Evolutionary conservation across 2,113 vertebrate species (phyloP), one percentile per base, ranked within the genome.

Genomic region (Ochotona curzoniae): DNA sequence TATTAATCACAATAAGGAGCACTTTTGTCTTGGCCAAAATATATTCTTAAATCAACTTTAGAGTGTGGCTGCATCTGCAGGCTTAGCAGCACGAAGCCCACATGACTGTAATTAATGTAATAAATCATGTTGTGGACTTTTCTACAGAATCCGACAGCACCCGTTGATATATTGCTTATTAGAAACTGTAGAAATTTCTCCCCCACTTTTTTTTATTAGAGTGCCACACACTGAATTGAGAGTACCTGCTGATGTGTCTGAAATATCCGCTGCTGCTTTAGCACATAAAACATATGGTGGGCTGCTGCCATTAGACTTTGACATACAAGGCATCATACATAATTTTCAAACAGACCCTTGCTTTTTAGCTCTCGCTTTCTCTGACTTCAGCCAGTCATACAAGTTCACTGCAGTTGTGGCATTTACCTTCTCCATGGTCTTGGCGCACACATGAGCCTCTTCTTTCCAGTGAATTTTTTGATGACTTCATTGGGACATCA

Each of bases 1-100:
- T 94, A 98, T 98, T 98, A 97, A 97, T 98, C 97, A 98, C 96
- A 97, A 97, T 97, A 98, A 98, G 88, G 73, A 96, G 74, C 88
- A 96, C 94, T 97, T 96, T 95, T 89, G 66, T 95, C 96, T 95
- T 94, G 92, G 97, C 97, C 96, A 97, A 97, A 97, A 96, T 82
- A 54, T 93, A 98, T 98, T 98, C 97, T 97, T 98, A 98, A 98
- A 98, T 98, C 97, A 98, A 97, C 96, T 97, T 97, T 90, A 97
- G 96, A 98, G 98, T 94, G 92, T 96, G 90, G 97, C 94, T 96
- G 94, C 95, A 83, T 96, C 97, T 97, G 96, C 95, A 97, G 97
- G 95, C 96, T 97, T 96, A 97, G 96, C 96, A 97, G 96, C 96
- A 97, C 83, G 96, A 97, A 97, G 92, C 93, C 96, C 96, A 96